Evolutionary conservation across 2,113 vertebrate genomes (phyloP).

Genomic region (Nycticryphes semicollaris): DNA sequence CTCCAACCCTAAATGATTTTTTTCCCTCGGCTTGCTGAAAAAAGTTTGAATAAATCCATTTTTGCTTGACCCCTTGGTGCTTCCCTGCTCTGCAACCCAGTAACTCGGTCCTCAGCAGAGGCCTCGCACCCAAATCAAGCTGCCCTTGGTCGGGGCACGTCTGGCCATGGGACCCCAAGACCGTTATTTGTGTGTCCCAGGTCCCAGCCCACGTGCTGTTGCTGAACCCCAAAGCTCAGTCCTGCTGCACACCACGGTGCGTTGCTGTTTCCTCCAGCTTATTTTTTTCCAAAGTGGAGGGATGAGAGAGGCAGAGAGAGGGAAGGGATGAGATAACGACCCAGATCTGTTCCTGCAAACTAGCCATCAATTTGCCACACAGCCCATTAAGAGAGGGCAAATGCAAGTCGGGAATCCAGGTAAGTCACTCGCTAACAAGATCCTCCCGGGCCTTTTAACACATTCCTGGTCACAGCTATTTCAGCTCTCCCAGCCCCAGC

Average conservation of each 20-base stretch:
- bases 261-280: rapidly evolving
- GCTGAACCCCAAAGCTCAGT: background rate
- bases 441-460: conserved; percentile 34
- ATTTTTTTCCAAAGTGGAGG: background rate
- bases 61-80: background rate
- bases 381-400: conserved; percentile 14
- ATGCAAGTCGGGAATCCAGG: background rate
- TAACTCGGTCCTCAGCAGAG: background rate
- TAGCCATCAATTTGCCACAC: background rate
- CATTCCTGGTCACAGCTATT: background rate
- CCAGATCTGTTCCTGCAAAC: background rate
- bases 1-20: background rate
- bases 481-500: conserved; percentile 42
- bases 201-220: rapidly evolving
- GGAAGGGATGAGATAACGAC: background rate
- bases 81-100: background rate
- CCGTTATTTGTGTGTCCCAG: rapidly evolving
- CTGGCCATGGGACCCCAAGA: background rate
- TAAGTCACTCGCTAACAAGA: conserved; percentile 17
- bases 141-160: background rate
- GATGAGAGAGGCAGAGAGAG: background rate
- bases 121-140: too few relatives aligned
- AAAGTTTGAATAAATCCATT: background rate
- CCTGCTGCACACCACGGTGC: rapidly evolving
- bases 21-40: background rate